Conservation (phyloP, 2,888 invertebrate species). For the Thelaira solivaga region DNA sequence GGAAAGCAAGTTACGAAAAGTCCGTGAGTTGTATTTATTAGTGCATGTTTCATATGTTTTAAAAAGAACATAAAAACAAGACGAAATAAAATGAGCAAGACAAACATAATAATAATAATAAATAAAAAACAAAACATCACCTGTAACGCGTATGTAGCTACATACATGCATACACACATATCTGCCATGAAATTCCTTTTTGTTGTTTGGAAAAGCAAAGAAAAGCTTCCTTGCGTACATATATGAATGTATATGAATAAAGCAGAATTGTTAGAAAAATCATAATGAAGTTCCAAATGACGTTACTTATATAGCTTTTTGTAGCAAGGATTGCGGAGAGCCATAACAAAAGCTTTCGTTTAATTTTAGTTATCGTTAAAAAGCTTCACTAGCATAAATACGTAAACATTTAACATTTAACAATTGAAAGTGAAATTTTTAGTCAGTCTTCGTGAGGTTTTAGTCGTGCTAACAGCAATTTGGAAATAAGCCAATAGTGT, state of each 20-base stretch:
- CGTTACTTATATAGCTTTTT: slow-evolving; percentile 29
- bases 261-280: slow-evolving; percentile 3
- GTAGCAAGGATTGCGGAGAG: slow-evolving; percentile 24
- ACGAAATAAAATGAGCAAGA: too few species aligned
- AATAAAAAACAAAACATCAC: slow-evolving; percentile 35
- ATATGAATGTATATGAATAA: too few species aligned
- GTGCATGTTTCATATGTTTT: too few species aligned
- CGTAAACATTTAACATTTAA: slow-evolving; percentile 34
- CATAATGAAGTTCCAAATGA: slow-evolving; percentile 21
- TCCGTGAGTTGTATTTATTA: too few species aligned
- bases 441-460: slow-evolving; percentile 66
- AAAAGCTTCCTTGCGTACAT: slow-evolving; percentile 23
- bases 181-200: slow-evolving; percentile 19
- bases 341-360: slow-evolving; percentile 33
- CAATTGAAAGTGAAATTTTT: slow-evolving; percentile 25
- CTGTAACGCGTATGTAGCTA: too few species aligned
- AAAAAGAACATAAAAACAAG: too few species aligned
- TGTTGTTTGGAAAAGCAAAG: neutral
- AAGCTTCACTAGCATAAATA: slow-evolving; percentile 42
- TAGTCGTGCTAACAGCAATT: slow-evolving; percentile 63
- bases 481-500: slow-evolving; percentile 1
- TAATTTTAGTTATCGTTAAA: slow-evolving; percentile 48
- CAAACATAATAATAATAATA: neutral
- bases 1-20: too few species aligned
- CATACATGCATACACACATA: too few species aligned